phyloP scores from a whole-genome alignment of 2,113 vertebrate species.

The Hoplias malabaricus region DNA sequence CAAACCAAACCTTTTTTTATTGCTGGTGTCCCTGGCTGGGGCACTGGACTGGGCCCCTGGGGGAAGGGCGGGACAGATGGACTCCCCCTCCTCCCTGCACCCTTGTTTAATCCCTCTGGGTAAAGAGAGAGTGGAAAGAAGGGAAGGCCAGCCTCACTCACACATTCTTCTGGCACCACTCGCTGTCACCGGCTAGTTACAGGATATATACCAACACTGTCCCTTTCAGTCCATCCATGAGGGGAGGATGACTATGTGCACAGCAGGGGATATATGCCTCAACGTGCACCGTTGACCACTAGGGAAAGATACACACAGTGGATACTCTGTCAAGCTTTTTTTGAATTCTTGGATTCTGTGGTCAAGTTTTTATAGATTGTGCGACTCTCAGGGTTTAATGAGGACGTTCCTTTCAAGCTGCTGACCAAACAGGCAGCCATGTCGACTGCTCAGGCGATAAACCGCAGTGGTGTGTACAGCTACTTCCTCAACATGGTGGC shows the following conservation, averaged over 20 bases:
- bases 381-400: neutral
- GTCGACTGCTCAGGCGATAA: conserved; percentile 68
- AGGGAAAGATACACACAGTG: neutral
- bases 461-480: conserved; percentile 64
- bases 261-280: neutral
- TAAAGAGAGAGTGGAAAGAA: conserved; percentile 46
- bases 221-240: neutral
- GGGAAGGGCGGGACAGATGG: conserved; percentile 72
- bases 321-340: neutral
- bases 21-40: conserved; percentile 22
- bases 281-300: neutral
- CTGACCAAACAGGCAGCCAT: conserved; percentile 50
- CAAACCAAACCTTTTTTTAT: conserved; percentile 45
- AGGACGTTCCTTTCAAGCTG: neutral
- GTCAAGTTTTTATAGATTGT: neutral
- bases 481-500: conserved; percentile 75
- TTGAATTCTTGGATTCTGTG: neutral
- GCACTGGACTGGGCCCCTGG: conserved; percentile 36
- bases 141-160: conserved; percentile 61
- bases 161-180: conserved; percentile 63
- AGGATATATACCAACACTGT: conserved; percentile 52
- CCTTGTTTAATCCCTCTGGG: conserved; percentile 66
- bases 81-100: conserved; percentile 45
- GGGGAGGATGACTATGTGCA: conserved; percentile 8
- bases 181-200: conserved; percentile 48